Evolutionary conservation across 2,797 vertebrate species (phyloP), one percentile per base, ranked within the genome.

Genomic region (Dromococcyx pavoninus): DNA sequence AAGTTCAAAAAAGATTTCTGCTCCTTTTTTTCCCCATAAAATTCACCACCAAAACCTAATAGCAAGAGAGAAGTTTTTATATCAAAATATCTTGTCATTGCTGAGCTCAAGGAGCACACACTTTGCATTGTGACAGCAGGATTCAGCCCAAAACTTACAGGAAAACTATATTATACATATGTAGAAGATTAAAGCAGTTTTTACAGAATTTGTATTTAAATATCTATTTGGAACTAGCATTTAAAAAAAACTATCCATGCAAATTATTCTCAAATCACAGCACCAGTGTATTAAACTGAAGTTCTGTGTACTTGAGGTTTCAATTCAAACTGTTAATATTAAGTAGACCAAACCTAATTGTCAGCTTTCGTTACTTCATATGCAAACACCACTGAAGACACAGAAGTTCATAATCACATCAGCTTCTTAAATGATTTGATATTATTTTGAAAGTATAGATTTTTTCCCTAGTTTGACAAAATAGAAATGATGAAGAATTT

Each of bases 151-250:
- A 75, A 84, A 65, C 28, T 88, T 81, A 22, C 19, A 70, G 21
- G 19, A 56, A 65, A 75, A 57, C 2, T 37, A 1, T 24, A 77
- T 25, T 61, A 24, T 8, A 24, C 0, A 0, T n/a, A 48, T 6
- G 17, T n/a, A 37, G 51, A 64, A 73, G 5, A 65, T 33, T 25
- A 60, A 73, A 77, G 64, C 10, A 57, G 32, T 54, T 84, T 61
- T 51, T 48, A 60, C 4, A 62, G 76, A 48, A 22, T 67, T 48
- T 70, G 8, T 44, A 39, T 16, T 81, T 62, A 82, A 80, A 51
- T 61, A 81, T 33, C 65, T 53, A 35, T 78, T 81, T 73, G 75
- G 10, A 73, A 67, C 13, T 53, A 58, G n/a, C 18, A 57, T 37
- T 73, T 30, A 28, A 82, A 79, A n/a, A n/a, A 91, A 79, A 51